These are phyloP conservation scores for Siderastrea radians DNA, from an alignment of 92 coral and sea anemone genomes.

Conservation along the genomic window DNA sequence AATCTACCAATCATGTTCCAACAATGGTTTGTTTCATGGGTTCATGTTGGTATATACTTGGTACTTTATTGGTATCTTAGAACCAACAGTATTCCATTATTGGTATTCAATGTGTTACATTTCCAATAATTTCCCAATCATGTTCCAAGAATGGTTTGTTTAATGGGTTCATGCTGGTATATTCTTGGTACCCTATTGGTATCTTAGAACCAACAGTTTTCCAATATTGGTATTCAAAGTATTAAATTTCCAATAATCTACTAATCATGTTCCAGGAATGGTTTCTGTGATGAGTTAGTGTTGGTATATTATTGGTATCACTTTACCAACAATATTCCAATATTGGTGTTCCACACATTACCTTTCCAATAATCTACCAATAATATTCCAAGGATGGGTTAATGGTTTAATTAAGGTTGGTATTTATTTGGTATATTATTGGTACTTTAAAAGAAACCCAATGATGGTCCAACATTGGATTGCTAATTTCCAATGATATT, in stretches of 20 bases:
- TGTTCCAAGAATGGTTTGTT: not conserved
- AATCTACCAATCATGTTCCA: not conserved
- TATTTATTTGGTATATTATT: not conserved
- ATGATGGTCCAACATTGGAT: conserved; percentile 21
- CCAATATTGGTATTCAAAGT: not conserved
- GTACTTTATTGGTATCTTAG: not conserved
- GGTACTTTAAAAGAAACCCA: conserved; percentile 8
- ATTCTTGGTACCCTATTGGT: not conserved
- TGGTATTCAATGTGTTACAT: not conserved
- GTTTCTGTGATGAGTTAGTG: too few species aligned
- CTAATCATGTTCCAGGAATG: too few species aligned
- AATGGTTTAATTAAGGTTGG: too few species aligned
- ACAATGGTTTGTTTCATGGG: not conserved
- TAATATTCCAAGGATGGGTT: not conserved
- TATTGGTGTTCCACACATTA: not conserved
- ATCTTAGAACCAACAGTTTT: not conserved
- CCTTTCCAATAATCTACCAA: conserved; percentile 1
- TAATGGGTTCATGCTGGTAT: not conserved
- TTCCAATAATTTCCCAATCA: not conserved
- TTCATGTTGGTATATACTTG: not conserved
- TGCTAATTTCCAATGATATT: conserved; percentile 7
- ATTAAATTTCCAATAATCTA: not conserved
- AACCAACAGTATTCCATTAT: not conserved
- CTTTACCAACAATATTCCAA: not conserved
- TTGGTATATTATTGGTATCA: too few species aligned